Evolutionary conservation across 2,888 invertebrate genomes (phyloP).

Genomic region (Hedychridium roseum): DNA sequence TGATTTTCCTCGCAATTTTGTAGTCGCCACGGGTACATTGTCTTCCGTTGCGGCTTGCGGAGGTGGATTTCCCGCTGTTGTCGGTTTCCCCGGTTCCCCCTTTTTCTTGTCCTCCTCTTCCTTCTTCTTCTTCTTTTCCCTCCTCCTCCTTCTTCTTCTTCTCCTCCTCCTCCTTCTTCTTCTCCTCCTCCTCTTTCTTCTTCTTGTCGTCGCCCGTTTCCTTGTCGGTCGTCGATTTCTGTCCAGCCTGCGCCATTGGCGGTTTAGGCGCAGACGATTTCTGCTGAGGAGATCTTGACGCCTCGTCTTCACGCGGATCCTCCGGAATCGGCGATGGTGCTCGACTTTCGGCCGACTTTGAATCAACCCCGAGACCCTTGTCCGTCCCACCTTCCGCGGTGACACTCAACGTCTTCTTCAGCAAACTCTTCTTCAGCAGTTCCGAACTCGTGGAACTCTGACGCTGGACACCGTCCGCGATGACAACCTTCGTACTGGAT

Average conservation of each 20-base stretch:
- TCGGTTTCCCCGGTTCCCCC: constrained; percentile 33
- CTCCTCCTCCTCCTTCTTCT: constrained; percentile 5
- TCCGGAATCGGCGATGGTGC: constrained; percentile 70
- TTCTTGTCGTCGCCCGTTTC: not conserved
- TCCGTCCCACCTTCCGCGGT: constrained; percentile 32
- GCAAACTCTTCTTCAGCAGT: constrained; percentile 41
- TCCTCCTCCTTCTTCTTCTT: constrained; percentile 13
- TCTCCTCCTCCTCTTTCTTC: constrained; percentile 2
- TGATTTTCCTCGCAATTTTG: constrained; percentile 70
- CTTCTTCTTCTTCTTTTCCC: constrained; percentile 22
- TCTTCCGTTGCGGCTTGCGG: constrained; percentile 31
- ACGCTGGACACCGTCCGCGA: constrained; percentile 11
- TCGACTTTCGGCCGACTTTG: constrained; percentile 26
- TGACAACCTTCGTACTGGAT: constrained; percentile 30
- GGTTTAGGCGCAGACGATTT: constrained; percentile 60
- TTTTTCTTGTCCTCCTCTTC: constrained; percentile 29
- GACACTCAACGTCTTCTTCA: constrained; percentile 43
- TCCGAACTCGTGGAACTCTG: constrained; percentile 16
- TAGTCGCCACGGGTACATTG: constrained; percentile 63
- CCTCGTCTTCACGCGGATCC: constrained; percentile 66
- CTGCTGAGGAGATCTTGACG: constrained; percentile 46
- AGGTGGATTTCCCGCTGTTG: constrained; percentile 27
- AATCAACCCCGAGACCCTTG: constrained; percentile 5
- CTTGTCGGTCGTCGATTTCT: not conserved
- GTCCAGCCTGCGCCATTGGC: constrained; percentile 25